A percentile compares a stretch with the other conserved stretches of the same genome.
phyloP scores from a whole-genome alignment of 2,888 invertebrate species.

The Philaethria dido region DNA sequence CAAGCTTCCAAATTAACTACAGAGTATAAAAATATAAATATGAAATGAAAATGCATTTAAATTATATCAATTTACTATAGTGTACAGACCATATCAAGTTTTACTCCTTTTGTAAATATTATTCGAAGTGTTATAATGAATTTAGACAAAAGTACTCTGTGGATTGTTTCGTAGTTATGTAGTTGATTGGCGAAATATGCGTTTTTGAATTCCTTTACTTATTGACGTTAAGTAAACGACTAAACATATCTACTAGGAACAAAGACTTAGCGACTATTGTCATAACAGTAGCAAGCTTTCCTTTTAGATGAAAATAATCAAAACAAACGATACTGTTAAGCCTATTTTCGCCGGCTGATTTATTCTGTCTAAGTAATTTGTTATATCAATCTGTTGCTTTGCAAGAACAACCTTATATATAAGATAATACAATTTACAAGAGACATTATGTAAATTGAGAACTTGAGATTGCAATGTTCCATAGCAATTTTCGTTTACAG shows the following conservation, averaged over 20 bases:
- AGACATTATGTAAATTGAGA: neutral
- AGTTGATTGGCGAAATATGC: constrained; percentile 11
- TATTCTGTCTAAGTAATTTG: constrained; percentile 46
- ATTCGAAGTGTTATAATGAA: constrained; percentile 55
- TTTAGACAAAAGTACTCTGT: constrained; percentile 52
- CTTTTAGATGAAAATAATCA: constrained; percentile 10
- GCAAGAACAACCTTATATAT: neutral
- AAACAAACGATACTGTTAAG: neutral
- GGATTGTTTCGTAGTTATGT: constrained; percentile 9
- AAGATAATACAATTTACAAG: neutral
- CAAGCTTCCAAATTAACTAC: constrained; percentile 48
- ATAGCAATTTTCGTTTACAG: neutral
- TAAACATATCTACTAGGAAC: constrained; percentile 33
- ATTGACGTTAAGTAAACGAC: constrained; percentile 18
- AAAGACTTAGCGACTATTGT: constrained; percentile 24
- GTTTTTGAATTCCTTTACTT: constrained; percentile 18
- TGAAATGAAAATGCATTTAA: constrained; percentile 54
- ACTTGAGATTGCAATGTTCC: neutral
- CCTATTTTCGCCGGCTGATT: constrained; percentile 26
- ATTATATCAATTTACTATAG: constrained; percentile 59
- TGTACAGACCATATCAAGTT: constrained; percentile 76
- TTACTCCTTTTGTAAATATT: constrained; percentile 74
- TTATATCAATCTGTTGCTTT: neutral
- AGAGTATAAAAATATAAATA: constrained; percentile 40
- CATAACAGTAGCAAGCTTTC: constrained; percentile 19